These are phyloP conservation scores for Micronycteris hirsuta DNA, from an alignment of 2,113 vertebrate genomes.

Conservation along the genomic window DNA sequence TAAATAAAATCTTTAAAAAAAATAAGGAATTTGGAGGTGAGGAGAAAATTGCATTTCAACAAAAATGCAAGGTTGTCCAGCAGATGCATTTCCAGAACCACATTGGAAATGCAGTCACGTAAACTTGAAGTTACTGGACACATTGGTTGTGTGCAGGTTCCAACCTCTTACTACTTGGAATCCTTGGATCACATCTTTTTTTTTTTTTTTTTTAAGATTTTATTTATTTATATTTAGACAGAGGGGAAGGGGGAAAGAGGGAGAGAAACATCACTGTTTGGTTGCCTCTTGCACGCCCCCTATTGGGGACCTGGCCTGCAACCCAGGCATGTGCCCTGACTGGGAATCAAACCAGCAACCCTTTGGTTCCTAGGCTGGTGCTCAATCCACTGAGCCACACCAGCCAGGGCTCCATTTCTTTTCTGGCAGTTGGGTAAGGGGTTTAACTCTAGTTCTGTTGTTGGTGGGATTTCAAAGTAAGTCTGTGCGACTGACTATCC, in stretches of 20 bases:
- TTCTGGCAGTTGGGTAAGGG: background rate
- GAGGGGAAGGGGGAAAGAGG: too few relatives aligned
- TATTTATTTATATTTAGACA: too few relatives aligned
- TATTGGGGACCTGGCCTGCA: too few relatives aligned
- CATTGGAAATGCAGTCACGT: background rate
- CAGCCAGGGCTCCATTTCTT: too few relatives aligned
- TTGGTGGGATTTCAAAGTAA: background rate
- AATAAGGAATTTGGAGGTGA: background rate
- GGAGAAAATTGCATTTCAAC: background rate
- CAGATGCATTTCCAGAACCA: background rate
- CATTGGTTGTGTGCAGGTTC: background rate
- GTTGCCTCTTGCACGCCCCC: too few relatives aligned
- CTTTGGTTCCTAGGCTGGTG: too few relatives aligned
- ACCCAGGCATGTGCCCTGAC: too few relatives aligned
- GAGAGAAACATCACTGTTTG: too few relatives aligned
- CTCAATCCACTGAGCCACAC: too few relatives aligned
- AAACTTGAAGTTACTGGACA: background rate
- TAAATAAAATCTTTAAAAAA: too few relatives aligned
- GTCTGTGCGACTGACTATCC: background rate
- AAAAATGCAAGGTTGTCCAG: background rate
- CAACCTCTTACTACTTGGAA: background rate
- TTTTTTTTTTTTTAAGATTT: background rate
- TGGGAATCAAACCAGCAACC: too few relatives aligned
- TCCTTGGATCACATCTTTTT: background rate
- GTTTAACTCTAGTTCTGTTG: background rate